These are phyloP conservation scores for Lysiphlebus fabarum DNA, from an alignment of 1,140 invertebrate species.

Conservation along the genomic window DNA sequence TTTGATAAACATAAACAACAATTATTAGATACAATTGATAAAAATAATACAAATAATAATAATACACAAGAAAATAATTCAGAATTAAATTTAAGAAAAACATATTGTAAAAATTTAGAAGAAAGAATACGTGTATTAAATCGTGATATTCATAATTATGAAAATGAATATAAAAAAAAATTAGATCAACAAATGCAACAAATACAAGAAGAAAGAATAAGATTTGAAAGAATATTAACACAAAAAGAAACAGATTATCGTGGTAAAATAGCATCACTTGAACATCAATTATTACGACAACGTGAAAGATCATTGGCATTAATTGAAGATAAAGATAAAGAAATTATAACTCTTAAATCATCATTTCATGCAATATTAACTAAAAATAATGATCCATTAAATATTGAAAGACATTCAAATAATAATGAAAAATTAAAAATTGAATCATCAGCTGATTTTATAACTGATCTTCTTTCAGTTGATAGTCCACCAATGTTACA, in stretches of 20 bases:
- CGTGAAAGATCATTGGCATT: conserved; percentile 72
- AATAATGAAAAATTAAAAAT: conserved; percentile 22
- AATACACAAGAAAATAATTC: conserved; percentile 48
- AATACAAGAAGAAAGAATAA: conserved; percentile 56
- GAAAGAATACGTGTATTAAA: conserved; percentile 64
- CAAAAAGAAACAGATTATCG: conserved; percentile 57
- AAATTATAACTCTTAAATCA: conserved; percentile 66
- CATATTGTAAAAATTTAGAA: conserved; percentile 62
- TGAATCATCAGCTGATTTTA: conserved; percentile 37
- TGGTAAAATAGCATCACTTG: conserved; percentile 61
- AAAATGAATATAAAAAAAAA: conserved; percentile 56
- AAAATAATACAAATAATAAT: conserved; percentile 40
- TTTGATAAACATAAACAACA: conserved; percentile 52
- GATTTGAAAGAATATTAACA: conserved; percentile 39
- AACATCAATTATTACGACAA: conserved; percentile 75
- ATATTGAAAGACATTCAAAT: conserved; percentile 10
- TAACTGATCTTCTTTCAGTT: conserved; percentile 40
- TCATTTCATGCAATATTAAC: conserved; percentile 58
- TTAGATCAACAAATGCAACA: conserved; percentile 52
- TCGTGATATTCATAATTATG: conserved; percentile 60
- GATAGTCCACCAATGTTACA: conserved; percentile 72
- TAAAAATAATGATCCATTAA: conserved; percentile 31
- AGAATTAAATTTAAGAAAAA: conserved; percentile 55
- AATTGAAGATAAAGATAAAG: conserved; percentile 77
- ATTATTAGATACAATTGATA: conserved; percentile 31